phyloP scores from a whole-genome alignment of 2,113 vertebrate species.

The Vidua chalybeata region DNA sequence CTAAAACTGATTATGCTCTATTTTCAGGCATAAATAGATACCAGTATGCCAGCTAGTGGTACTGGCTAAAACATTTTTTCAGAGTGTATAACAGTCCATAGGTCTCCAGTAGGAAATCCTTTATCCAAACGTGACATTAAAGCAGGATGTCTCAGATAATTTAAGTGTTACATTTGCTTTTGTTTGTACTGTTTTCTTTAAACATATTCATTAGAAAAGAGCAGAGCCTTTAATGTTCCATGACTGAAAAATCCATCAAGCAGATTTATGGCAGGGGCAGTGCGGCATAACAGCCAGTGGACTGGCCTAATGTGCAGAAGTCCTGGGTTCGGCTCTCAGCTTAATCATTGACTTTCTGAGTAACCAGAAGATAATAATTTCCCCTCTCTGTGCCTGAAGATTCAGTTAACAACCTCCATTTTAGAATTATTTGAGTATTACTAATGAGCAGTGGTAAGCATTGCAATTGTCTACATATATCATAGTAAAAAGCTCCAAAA shows the following conservation, averaged over 20 bases:
- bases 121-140: conserved; percentile 26
- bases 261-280: conserved; percentile 44
- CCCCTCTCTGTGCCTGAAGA: not conserved
- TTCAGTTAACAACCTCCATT: not conserved
- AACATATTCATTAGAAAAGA: conserved; percentile 54
- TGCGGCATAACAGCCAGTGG: conserved; percentile 39
- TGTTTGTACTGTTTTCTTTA: conserved; percentile 62
- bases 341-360: conserved; percentile 56
- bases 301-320: conserved; percentile 38
- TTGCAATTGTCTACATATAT: not conserved
- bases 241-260: conserved; percentile 61
- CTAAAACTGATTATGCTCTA: conserved; percentile 81
- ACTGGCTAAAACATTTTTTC: conserved; percentile 75
- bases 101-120: conserved; percentile 51
- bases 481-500: not conserved
- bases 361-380: conserved; percentile 41
- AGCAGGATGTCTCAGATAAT: conserved; percentile 32
- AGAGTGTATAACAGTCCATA: not conserved
- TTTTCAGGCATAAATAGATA: conserved; percentile 74
- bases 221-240: conserved; percentile 57
- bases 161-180: conserved; percentile 40
- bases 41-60: conserved; percentile 75
- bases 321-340: conserved; percentile 19
- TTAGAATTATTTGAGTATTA: not conserved
- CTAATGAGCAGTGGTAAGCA: not conserved